phyloP scores from a whole-genome alignment of 1,140 invertebrate genomes.

The Sinonovacula constricta region DNA sequence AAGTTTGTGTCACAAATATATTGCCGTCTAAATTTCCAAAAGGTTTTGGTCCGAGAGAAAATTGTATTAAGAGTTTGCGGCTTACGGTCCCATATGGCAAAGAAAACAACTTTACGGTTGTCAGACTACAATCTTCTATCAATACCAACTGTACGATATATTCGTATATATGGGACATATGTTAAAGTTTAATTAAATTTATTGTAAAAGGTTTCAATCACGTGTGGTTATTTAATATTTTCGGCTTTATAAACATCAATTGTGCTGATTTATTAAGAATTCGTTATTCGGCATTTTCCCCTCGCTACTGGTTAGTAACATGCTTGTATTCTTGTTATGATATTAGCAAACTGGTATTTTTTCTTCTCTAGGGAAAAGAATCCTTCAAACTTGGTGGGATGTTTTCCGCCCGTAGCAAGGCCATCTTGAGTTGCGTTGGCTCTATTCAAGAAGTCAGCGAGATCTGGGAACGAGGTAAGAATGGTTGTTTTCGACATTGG shows the following conservation, averaged over 20 bases:
- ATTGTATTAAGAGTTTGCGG: no score
- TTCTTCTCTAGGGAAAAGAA: neutral
- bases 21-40: no score
- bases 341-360: neutral
- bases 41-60: no score
- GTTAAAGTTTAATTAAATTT: neutral
- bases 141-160: no score
- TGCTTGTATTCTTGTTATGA: neutral
- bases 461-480: constrained; percentile 15
- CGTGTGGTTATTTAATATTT: neutral
- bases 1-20: no score
- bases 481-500: no score
- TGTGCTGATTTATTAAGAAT: neutral
- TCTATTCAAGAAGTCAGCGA: constrained; percentile 21
- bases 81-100: no score
- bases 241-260: neutral
- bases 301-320: neutral
- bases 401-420: constrained; percentile 13
- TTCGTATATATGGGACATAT: no score
- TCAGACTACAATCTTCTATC: no score
- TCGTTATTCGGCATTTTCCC: neutral
- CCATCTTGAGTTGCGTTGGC: constrained; percentile 17
- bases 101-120: no score
- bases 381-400: constrained; percentile 3
- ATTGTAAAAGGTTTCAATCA: neutral